phyloP scores from a whole-genome alignment of 2,113 vertebrate species.

The Anser cygnoides region DNA sequence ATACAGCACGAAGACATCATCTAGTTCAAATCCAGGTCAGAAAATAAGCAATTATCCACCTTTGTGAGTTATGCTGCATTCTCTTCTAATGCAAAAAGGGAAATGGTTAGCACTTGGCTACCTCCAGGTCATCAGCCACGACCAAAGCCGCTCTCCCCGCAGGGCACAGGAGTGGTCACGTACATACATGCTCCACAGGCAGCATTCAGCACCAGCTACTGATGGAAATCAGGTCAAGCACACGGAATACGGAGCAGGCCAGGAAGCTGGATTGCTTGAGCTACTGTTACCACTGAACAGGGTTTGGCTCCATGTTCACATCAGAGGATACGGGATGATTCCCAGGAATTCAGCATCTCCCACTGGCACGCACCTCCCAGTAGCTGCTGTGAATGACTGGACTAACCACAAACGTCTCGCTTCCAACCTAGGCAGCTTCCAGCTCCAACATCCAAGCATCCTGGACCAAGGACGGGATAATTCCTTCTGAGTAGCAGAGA shows the following conservation, averaged over 20 bases:
- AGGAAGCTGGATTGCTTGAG: not conserved
- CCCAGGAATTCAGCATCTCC: not conserved
- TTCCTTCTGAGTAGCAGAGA: not conserved
- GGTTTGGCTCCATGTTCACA: not conserved
- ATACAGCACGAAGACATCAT: not conserved
- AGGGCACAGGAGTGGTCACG: not conserved
- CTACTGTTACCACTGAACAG: not conserved
- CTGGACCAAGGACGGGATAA: not conserved
- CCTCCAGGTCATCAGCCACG: not conserved
- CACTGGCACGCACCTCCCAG: not conserved
- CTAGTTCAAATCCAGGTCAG: not conserved
- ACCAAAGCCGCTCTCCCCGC: not conserved
- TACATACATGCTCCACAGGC: accelerated
- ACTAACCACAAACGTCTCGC: not conserved
- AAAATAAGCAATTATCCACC: not conserved
- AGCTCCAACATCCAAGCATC: not conserved
- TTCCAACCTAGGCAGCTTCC: not conserved
- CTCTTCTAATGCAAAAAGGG: not conserved
- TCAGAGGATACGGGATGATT: not conserved
- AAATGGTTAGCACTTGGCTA: not conserved
- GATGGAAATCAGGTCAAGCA: not conserved
- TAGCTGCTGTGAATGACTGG: not conserved
- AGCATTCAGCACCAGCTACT: not conserved
- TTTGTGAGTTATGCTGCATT: not conserved
- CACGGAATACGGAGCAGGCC: not conserved